Percentiles rank a stretch among this genome's conserved stretches.
Conservation (phyloP, 2,888 invertebrate species). For the Tipula confusa region DNA sequence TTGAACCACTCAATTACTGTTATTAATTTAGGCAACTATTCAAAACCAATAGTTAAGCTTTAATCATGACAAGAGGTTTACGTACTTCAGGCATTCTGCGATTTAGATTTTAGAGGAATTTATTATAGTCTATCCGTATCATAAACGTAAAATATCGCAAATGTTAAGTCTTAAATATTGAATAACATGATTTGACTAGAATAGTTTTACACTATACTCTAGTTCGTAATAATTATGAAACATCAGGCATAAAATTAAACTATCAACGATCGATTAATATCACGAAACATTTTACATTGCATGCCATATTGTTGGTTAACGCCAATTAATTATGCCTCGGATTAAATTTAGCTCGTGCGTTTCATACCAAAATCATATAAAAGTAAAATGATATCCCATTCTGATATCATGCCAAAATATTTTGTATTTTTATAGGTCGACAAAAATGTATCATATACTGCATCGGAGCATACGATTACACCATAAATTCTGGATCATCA, state of each 20-base stretch:
- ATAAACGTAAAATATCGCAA: no score
- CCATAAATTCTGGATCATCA: background rate
- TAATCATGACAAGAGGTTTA: no score
- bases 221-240: background rate
- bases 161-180: no score
- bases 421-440: background rate
- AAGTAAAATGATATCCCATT: background rate
- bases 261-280: background rate
- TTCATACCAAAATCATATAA: background rate
- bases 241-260: background rate
- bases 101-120: no score
- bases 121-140: no score
- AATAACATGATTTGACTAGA: no score
- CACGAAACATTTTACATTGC: background rate
- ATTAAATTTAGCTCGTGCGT: background rate
- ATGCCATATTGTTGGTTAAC: background rate
- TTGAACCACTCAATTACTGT: no score
- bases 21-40: no score
- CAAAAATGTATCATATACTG: background rate
- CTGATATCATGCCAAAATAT: background rate
- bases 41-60: no score
- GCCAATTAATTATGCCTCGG: background rate
- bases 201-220: no score
- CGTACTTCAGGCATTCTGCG: no score
- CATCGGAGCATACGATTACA: background rate